Conservation (phyloP, 1,140 invertebrate species). For the Pseudobourletiella spinata region DNA sequence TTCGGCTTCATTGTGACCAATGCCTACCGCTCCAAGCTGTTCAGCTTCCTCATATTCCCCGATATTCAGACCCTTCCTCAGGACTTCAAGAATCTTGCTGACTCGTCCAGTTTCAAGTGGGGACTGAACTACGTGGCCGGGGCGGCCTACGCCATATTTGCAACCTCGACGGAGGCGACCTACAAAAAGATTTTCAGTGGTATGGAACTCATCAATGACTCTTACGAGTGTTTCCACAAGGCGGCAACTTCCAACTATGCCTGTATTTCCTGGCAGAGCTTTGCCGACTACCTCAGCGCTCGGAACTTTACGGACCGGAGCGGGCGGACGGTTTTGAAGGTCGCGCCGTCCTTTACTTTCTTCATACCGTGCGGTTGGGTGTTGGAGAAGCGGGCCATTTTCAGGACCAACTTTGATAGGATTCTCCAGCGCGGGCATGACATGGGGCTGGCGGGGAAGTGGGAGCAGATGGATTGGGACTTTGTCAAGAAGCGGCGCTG, state of each 20-base stretch:
- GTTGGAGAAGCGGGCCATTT: constrained; percentile 11
- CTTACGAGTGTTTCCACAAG: constrained; percentile 16
- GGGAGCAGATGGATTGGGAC: constrained; percentile 6
- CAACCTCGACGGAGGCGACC: constrained; percentile 12
- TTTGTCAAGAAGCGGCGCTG: not conserved
- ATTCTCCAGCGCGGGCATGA: not conserved
- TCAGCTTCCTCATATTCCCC: constrained; percentile 18
- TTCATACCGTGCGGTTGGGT: constrained; percentile 11
- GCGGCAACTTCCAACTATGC: constrained; percentile 4
- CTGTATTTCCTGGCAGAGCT: constrained; percentile 23
- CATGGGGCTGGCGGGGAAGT: constrained; percentile 6
- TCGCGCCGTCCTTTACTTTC: constrained; percentile 2
- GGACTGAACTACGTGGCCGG: constrained; percentile 11
- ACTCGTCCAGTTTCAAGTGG: constrained; percentile 8
- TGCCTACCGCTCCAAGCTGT: constrained; percentile 24
- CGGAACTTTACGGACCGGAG: constrained; percentile 14
- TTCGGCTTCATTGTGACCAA: constrained; percentile 16
- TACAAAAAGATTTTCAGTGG: constrained; percentile 17
- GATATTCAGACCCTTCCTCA: constrained; percentile 4
- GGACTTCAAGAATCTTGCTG: constrained; percentile 24
- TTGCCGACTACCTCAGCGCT: constrained; percentile 10
- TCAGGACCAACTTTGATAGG: constrained; percentile 8
- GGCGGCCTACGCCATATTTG: constrained; percentile 16
- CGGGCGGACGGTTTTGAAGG: constrained; percentile 3
- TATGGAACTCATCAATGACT: constrained; percentile 18